A percentile compares a stretch with the other conserved stretches of the same genome.
Conservation (phyloP, 2,888 invertebrate genomes). For the Epistrophe eligans region DNA sequence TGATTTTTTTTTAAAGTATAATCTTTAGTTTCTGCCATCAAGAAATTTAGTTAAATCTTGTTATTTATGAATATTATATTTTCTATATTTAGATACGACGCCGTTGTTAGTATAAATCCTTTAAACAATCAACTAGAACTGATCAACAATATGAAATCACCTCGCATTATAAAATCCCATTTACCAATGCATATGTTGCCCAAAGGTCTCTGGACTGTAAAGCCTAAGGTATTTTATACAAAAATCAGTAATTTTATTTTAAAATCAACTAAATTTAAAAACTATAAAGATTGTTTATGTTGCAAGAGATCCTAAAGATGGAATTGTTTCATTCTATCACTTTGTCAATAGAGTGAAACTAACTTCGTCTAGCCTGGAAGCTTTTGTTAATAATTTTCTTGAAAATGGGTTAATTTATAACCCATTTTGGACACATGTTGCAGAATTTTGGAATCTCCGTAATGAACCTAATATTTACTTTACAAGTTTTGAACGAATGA, state of each 20-base stretch:
- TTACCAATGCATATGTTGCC: conserved; percentile 78
- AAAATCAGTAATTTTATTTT: background rate
- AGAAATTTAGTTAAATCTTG: too few species aligned
- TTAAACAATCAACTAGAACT: conserved; percentile 3
- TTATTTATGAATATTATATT: too few species aligned
- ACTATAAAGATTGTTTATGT: conserved; percentile 89
- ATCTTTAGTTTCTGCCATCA: too few species aligned
- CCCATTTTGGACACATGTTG: conserved; percentile 77
- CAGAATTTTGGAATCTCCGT: conserved; percentile 79
- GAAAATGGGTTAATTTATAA: conserved; percentile 60
- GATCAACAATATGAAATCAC: conserved; percentile 53
- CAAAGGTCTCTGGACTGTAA: conserved; percentile 76
- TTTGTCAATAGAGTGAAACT: conserved; percentile 87
- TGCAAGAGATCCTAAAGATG: conserved; percentile 93
- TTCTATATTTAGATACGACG: conserved; percentile 6
- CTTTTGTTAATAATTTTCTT: conserved; percentile 76
- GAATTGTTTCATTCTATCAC: conserved; percentile 91
- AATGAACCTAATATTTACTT: conserved; percentile 78
- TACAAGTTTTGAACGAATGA: conserved; percentile 79
- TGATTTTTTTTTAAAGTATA: too few species aligned
- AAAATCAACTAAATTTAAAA: background rate
- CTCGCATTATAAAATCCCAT: conserved; percentile 78
- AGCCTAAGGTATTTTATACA: conserved; percentile 46
- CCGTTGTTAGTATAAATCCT: background rate
- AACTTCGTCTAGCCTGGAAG: conserved; percentile 85